Evolutionary conservation across 2,888 invertebrate genomes (phyloP), one percentile per base, ranked within the genome.

Genomic region (Eucera pruinosa): DNA sequence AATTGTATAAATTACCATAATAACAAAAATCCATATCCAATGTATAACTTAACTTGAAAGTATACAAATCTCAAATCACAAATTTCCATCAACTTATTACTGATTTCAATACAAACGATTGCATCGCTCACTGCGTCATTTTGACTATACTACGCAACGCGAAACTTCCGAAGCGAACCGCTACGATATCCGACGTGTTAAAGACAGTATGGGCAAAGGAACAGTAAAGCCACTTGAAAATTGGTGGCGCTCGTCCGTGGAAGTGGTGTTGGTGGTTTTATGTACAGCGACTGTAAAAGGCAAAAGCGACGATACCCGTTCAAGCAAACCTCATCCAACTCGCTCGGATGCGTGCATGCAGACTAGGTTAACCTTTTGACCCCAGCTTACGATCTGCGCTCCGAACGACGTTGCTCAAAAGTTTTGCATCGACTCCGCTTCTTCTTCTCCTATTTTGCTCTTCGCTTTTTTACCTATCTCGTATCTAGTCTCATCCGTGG

Each of bases 311-410:
- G 86, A 79, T 85, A 77, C 69, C 68, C 78, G 77, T 79, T 74
- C 81, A 68, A 64, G 36, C 65, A 57, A 76, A 75, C 68, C 78
- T 78, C 80, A 55, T 73, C 70, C 78, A 52, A 47, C 78, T 86
- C 74, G 62, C 78, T 71, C 76, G 77, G 78, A 83, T 82, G 85
- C 85, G 82, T 84, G 82, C 80, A 84, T 82, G 61, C 86, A 52
- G 85, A 78, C 83, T 78, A 73, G 78, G 80, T 84, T 86, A 87
- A 86, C 86, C 86, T 77, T 65, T 70, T 78, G 85, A 81, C 86
- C 87, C 57, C 60, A 48, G 67, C 80, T 81, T 80, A 84, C 80
- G 78, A 82, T 86, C 76, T 60, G 70, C 67, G 64, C 80, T 71
- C 72, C 39, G 70, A 70, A 74, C 73, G 75, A 70, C 81, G 76